These are phyloP conservation scores for Sebastes paucispinis DNA, from an alignment of 2,797 vertebrate species.

Conservation along the genomic window DNA sequence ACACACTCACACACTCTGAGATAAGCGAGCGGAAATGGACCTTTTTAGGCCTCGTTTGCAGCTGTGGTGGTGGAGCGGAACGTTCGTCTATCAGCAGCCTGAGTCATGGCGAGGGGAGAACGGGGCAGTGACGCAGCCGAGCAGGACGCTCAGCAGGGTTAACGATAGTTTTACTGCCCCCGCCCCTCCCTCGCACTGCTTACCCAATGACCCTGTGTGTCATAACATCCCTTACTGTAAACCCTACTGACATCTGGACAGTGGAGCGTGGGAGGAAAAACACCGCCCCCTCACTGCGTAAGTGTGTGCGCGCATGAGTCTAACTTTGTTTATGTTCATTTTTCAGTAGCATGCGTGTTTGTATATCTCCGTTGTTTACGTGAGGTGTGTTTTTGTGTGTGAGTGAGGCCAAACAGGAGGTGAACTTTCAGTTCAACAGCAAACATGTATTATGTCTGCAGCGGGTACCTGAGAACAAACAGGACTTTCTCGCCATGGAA, in stretches of 20 bases:
- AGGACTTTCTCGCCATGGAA: background rate
- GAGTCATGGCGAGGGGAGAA: constrained; percentile 29
- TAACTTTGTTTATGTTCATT: background rate
- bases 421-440: constrained; percentile 31
- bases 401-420: constrained; percentile 33
- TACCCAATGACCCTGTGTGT: constrained; percentile 62
- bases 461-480: constrained; percentile 29
- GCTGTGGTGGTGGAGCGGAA: constrained; percentile 21
- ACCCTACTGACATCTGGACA: constrained; percentile 56
- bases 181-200: constrained; percentile 8
- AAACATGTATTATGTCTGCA: constrained; percentile 31
- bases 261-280: constrained; percentile 56
- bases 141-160: constrained; percentile 1
- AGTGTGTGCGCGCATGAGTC: background rate
- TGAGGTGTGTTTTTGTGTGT: constrained; percentile 2
- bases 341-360: constrained; percentile 7
- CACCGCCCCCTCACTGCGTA: background rate
- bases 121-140: background rate
- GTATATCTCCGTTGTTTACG: constrained; percentile 11
- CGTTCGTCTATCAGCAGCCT: constrained; percentile 24
- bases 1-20: constrained; percentile 58
- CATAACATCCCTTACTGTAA: constrained; percentile 77
- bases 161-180: constrained; percentile 29
- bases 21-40: constrained; percentile 53
- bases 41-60: constrained; percentile 37